phyloP scores from a whole-genome alignment of 30 jellyfish, hydroid and myxozoan species.

The Aurelia sp. region DNA sequence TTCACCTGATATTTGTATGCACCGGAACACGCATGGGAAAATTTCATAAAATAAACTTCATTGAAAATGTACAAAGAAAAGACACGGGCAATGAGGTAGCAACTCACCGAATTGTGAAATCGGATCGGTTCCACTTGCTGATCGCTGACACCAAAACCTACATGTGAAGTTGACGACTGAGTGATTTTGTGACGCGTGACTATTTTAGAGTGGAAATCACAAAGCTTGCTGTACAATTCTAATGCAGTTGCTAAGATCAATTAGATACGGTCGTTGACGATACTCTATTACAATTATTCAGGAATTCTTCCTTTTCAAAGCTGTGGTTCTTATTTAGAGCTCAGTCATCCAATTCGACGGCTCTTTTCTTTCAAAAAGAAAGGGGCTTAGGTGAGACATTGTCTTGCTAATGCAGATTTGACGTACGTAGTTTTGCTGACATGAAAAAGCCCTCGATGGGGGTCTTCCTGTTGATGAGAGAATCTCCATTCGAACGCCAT shows the following conservation, averaged over 20 bases:
- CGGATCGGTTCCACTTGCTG: conserved; percentile 83
- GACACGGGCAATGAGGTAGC: conserved; percentile 57
- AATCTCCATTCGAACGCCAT: no score
- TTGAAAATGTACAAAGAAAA: conserved; percentile 52
- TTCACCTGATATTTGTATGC: conserved; percentile 7
- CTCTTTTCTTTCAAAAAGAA: conserved; percentile 44
- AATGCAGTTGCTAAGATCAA: conserved; percentile 56
- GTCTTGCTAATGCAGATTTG: conserved; percentile 45
- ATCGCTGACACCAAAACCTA: conserved; percentile 72
- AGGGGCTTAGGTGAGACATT: conserved; percentile 36
- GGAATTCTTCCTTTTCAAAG: conserved; percentile 64
- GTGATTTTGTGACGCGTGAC: conserved; percentile 75
- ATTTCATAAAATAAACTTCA: conserved; percentile 49
- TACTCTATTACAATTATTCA: conserved; percentile 49
- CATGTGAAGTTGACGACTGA: conserved; percentile 62
- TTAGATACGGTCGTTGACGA: conserved; percentile 63
- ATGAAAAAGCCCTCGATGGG: conserved; percentile 64
- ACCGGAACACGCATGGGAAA: conserved; percentile 56
- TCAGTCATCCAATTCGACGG: conserved; percentile 81
- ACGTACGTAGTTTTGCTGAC: conserved; percentile 54
- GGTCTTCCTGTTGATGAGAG: conserved; percentile 19
- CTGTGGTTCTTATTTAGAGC: conserved; percentile 67
- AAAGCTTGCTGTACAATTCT: conserved; percentile 40
- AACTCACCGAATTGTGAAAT: conserved; percentile 79
- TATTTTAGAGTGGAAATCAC: conserved; percentile 55